Evolutionary conservation across 2,113 vertebrate species (phyloP), one percentile per base, ranked within the genome.

Genomic region (Cinclus mexicanus): DNA sequence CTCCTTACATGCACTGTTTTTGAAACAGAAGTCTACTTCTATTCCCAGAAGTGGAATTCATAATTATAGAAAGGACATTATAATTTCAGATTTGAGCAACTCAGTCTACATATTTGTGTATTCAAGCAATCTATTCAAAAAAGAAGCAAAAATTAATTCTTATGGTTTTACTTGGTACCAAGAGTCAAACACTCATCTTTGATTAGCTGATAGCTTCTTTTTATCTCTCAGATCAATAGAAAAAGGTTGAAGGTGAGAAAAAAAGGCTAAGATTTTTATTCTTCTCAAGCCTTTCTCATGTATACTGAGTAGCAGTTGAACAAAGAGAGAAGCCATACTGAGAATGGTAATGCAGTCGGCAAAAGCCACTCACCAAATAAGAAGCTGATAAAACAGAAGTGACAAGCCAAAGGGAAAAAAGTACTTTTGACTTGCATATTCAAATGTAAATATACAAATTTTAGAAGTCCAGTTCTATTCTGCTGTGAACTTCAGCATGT

Each of bases 1-100:
- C 8, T 65, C 24, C 37, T 18, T 68, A n/a, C 12, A 39, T 29
- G 14, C 33, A 87, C 23, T 4, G 14, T 75, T 89, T 90, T 21
- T 71, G 61, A 87, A 92, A 60, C 31, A 87, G 20, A 5, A 87
- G 4, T 52, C 29, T 83, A 60, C 5, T 63, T 85, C 67, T 90
- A 77, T 83, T 87, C 75, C 47, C 79, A 44, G 17, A 90, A 86
- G 75, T 56, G 23, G 50, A 67, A 93, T 83, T 76, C 20, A 21
- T 86, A 50, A 91, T 67, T 93, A 41, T 56, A 70, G 74, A 87
- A 83, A 67, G 2, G 7, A 3, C 35, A 83, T 89, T 93, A 83
- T 75, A 92, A 92, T 90, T 93, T 95, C 47, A 94, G 63, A 95
- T 93, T 93, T 90, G 31, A 93, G 37, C 23, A 85, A 70, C n/a